Conservation (phyloP, 2,113 vertebrate genomes). For the Varanus salvator region DNA sequence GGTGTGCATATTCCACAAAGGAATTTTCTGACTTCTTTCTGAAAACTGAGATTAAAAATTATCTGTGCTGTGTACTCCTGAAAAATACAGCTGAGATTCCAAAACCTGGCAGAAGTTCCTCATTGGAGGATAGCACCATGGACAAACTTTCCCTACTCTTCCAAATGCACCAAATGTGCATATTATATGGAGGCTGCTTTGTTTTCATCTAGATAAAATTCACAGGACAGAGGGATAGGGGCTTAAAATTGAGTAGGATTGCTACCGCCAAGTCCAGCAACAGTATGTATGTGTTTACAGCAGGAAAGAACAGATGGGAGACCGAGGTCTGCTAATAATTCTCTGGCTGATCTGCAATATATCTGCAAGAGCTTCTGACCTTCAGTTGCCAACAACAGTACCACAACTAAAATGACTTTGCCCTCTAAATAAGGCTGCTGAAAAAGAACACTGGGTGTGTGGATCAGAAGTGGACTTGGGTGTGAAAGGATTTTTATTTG, state of each 20-base stretch:
- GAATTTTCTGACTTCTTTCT: slow-evolving; percentile 19
- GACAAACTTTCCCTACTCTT: neutral
- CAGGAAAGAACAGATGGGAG: neutral
- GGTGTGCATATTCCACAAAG: neutral
- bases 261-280: neutral
- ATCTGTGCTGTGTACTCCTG: neutral
- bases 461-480: too few relatives aligned
- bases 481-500: too few relatives aligned
- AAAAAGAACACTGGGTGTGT: too few relatives aligned
- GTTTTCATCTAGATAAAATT: neutral
- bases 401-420: too few relatives aligned
- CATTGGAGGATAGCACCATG: neutral
- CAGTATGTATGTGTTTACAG: neutral
- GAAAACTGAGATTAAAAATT: neutral
- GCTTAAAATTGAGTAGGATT: neutral
- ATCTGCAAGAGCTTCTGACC: too few relatives aligned
- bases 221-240: neutral
- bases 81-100: slow-evolving; percentile 7
- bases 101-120: neutral
- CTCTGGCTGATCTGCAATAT: too few relatives aligned
- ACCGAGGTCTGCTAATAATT: neutral
- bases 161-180: neutral
- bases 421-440: too few relatives aligned
- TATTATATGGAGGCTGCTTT: neutral
- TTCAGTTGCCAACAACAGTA: too few relatives aligned